Conservation (phyloP, 2,888 invertebrate genomes). For the Dynastes tityus region DNA sequence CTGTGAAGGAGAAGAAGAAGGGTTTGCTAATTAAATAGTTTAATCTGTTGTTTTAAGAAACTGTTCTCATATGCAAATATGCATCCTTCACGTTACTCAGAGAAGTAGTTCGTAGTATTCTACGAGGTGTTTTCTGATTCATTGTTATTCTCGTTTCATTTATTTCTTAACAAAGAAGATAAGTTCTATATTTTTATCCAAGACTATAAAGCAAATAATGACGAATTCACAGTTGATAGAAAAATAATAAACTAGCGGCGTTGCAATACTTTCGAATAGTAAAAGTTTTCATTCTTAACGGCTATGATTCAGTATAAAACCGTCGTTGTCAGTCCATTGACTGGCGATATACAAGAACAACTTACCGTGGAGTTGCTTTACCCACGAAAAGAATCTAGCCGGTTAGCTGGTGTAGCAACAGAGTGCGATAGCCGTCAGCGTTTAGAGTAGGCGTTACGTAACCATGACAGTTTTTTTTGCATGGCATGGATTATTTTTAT, state of each 20-base stretch:
- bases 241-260: background rate
- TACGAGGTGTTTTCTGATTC: too few species aligned
- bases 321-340: conserved; percentile 29
- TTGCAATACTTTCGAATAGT: conserved; percentile 43
- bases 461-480: conserved; percentile 19
- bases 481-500: conserved; percentile 27
- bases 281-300: conserved; percentile 32
- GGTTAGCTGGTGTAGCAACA: background rate
- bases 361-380: background rate
- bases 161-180: too few species aligned
- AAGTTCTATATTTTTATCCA: conserved; percentile 4
- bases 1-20: too few species aligned
- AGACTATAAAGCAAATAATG: background rate
- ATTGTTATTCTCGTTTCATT: too few species aligned
- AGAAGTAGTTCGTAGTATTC: too few species aligned
- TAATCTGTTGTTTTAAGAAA: too few species aligned
- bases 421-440: background rate
- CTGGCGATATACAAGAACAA: conserved; percentile 29
- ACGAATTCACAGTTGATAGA: background rate
- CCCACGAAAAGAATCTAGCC: background rate
- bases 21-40: too few species aligned
- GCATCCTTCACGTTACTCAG: too few species aligned
- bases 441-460: conserved; percentile 25
- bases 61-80: too few species aligned
- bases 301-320: conserved; percentile 23